phyloP scores from a whole-genome alignment of 2,113 vertebrate species.

The Podarcis raffonei region DNA sequence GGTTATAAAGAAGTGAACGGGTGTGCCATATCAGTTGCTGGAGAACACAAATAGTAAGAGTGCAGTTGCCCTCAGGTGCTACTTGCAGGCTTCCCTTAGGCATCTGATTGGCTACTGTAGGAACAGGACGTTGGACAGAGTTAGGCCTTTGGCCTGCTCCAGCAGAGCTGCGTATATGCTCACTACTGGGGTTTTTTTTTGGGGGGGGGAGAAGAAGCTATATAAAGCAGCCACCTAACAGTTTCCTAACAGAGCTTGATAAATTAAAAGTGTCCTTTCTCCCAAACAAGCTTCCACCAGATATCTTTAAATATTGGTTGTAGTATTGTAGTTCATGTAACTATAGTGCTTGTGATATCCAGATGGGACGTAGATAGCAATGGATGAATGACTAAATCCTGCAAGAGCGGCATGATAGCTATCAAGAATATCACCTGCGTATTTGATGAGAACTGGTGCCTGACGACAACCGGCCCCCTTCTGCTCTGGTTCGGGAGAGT shows the following conservation, averaged over 20 bases:
- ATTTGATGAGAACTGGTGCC: background rate
- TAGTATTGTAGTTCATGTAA: background rate
- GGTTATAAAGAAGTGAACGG: too few relatives aligned
- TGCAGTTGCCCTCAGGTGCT: too few relatives aligned
- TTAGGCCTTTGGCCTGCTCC: too few relatives aligned
- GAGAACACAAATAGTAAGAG: too few relatives aligned
- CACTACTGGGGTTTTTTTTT: background rate
- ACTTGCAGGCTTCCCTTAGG: too few relatives aligned
- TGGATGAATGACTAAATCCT: background rate
- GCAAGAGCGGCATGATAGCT: background rate
- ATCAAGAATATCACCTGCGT: conserved; percentile 19
- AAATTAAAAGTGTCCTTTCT: conserved; percentile 4
- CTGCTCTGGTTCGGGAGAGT: background rate
- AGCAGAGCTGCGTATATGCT: too few relatives aligned
- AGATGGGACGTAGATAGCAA: background rate
- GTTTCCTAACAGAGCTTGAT: background rate
- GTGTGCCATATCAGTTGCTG: too few relatives aligned
- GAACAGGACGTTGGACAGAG: too few relatives aligned
- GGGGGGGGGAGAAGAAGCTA: too few relatives aligned
- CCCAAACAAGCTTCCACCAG: conserved; percentile 8
- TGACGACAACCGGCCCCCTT: background rate
- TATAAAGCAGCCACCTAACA: too few relatives aligned
- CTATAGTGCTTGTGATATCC: background rate
- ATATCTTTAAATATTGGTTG: conserved; percentile 14
- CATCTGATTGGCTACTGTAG: too few relatives aligned